Conservation (phyloP, 2,888 invertebrate species). For the Acanthosoma haemorrhoidale region DNA sequence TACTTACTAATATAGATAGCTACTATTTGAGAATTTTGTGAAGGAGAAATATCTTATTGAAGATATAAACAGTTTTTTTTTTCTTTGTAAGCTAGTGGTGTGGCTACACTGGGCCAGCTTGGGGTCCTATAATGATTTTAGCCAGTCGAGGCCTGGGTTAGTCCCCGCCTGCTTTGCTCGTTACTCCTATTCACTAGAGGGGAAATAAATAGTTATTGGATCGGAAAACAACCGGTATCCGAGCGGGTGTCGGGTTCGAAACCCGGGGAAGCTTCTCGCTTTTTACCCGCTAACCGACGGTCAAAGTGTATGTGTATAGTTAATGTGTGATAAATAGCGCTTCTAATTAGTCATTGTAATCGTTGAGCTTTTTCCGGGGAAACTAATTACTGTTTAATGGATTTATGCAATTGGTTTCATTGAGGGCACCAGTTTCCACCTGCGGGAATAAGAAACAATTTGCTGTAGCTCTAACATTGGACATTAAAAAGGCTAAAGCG, state of each 20-base stretch:
- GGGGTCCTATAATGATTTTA: constrained; percentile 8
- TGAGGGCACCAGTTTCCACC: too few species aligned
- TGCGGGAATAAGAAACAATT: too few species aligned
- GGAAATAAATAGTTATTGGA: background rate
- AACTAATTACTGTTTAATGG: too few species aligned
- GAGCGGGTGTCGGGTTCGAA: background rate
- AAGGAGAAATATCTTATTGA: background rate
- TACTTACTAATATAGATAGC: too few species aligned
- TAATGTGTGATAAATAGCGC: too few species aligned
- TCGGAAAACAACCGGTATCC: background rate
- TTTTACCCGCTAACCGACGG: too few species aligned
- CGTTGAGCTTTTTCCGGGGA: too few species aligned
- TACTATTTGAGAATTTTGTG: too few species aligned
- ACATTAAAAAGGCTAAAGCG: background rate
- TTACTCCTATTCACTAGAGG: background rate
- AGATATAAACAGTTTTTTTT: background rate
- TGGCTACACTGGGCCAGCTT: background rate
- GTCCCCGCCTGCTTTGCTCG: constrained; percentile 3
- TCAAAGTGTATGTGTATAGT: too few species aligned
- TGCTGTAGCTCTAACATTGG: background rate
- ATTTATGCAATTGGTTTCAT: too few species aligned
- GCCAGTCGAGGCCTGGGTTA: constrained; percentile 14
- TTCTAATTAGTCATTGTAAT: too few species aligned
- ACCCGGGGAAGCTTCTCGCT: constrained; percentile 1
- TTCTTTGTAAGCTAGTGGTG: background rate